phyloP scores from a whole-genome alignment of 2,888 invertebrate genomes.

The Dilophus febrilis region DNA sequence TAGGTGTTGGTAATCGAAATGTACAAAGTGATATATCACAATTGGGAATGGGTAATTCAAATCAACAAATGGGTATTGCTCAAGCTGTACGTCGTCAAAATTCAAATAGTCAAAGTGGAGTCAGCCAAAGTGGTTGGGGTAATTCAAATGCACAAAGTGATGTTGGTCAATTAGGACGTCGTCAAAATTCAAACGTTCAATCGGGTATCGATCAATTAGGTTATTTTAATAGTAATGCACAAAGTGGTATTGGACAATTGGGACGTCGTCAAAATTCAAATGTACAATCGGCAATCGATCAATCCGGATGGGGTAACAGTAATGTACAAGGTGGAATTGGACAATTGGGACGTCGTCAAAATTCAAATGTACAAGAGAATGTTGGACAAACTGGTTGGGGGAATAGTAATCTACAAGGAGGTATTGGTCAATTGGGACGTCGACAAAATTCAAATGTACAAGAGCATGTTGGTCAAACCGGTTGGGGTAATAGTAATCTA shows the following conservation, averaged over 20 bases:
- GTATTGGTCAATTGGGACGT: background rate
- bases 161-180: background rate
- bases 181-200: conserved; percentile 1
- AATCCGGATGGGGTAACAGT: background rate
- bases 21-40: background rate
- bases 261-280: conserved; percentile 1
- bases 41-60: no score
- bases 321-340: background rate
- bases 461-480: no score
- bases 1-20: no score
- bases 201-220: background rate
- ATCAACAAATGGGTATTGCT: no score
- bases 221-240: background rate
- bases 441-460: no score
- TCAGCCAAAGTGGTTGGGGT: background rate
- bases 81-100: background rate
- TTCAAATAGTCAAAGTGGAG: background rate
- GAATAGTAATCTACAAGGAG: background rate
- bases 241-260: background rate
- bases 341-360: background rate
- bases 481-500: no score
- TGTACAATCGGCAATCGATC: background rate
- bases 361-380: background rate
- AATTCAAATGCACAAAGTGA: background rate
- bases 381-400: background rate